Evolutionary conservation across 64 coral and sea anemone genomes (phyloP), one percentile per base, ranked within the genome.

Genomic region (Anthopleura sola): DNA sequence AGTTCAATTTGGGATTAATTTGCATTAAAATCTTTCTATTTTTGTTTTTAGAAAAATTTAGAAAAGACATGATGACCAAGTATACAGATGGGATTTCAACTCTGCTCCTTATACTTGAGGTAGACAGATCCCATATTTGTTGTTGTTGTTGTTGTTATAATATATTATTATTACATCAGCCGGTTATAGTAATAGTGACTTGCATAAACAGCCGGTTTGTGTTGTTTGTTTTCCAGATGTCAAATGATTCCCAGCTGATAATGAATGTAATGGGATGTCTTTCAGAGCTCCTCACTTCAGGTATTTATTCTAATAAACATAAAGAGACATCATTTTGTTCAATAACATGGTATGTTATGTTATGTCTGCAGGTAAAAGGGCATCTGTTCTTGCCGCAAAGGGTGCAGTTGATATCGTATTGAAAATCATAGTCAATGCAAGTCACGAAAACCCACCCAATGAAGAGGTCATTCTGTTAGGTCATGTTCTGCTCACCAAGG

Each of bases 321-420:
- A 53, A 14, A 13, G 6, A 14, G 11, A 53, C 2, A 53, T 13
- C 12, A 12, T 15, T 53, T 17, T 53, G 14, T 3, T 53, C 12
- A 17, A 17, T 53, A 53, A 53, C 50, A 53, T 53, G n/a, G 50
- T 15, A 15, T 53, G 16, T 53, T 53, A 15, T 53, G 50, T 53
- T 17, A 26, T 77, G 39, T 44, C 26, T 78, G 20, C 57, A 97
- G 94, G 94, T 48, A 97, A 93, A 75, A 87, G 87, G 64, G 86
- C 88, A 14, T 93, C 91, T 76, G 91, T 93, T 24, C 85, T 97
- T 19, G 91, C 75, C 17, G 57, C 85, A 39, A 97, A 97, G 66
- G 95, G 95, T 82, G 39, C 91, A 74, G 95, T 97, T 49, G 95
- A 97, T 78, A 97, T 97, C 86, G 75, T 97, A 21, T 49, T 93